A percentile compares a stretch with the other conserved stretches of the same genome.
Conservation (phyloP, 2,797 vertebrate species). For the Sus cebifrons region DNA sequence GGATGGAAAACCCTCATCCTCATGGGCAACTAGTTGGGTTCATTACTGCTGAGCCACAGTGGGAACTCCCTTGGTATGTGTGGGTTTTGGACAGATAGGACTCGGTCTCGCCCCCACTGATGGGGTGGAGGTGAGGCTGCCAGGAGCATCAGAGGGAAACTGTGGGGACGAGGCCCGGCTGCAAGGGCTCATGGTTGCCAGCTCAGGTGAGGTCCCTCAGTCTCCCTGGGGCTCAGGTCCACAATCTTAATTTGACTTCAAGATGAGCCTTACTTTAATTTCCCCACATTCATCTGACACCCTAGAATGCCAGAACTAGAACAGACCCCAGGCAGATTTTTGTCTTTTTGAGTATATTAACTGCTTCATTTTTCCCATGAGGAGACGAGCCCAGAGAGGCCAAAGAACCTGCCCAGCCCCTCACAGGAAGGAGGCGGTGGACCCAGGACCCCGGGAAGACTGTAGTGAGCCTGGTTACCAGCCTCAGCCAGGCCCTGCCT, state of each 20-base stretch:
- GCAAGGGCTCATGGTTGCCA: background rate
- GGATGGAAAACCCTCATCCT: too few relatives aligned
- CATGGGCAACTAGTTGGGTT: too few relatives aligned
- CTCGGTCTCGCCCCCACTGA: background rate
- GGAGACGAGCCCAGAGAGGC: background rate
- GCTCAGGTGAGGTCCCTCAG: background rate
- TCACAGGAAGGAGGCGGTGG: background rate
- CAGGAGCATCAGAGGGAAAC: background rate
- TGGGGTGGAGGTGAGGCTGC: background rate
- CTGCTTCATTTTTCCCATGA: too few relatives aligned
- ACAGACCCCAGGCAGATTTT: background rate
- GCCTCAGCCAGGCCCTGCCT: background rate
- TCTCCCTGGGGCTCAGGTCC: background rate
- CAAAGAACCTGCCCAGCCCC: background rate
- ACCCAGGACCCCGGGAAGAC: background rate
- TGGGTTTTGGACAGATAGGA: background rate
- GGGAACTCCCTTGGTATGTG: accelerated
- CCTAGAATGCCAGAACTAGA: background rate
- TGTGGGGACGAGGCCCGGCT: background rate
- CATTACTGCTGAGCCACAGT: too few relatives aligned
- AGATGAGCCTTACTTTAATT: background rate
- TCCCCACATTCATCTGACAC: background rate
- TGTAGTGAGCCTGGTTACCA: background rate
- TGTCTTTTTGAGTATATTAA: too few relatives aligned
- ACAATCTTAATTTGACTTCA: background rate